Conservation (phyloP, 1,140 invertebrate species). For the Berghia stephanieae region DNA sequence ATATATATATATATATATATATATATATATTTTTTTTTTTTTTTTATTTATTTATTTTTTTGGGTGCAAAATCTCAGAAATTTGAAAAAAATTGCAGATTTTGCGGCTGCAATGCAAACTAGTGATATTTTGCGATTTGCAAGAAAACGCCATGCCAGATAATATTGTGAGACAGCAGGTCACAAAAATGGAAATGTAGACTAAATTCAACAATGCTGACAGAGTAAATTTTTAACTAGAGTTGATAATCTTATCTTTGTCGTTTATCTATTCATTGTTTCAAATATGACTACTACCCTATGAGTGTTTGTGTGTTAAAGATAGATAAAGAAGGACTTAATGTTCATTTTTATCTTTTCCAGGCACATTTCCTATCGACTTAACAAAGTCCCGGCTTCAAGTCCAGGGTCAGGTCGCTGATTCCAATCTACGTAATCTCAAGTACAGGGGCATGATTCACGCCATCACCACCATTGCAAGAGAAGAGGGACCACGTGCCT, state of each 20-base stretch:
- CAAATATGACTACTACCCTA: neutral
- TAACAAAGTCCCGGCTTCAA: constrained; percentile 65
- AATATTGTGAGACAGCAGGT: too few species aligned
- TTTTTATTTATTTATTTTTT: too few species aligned
- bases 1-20: too few species aligned
- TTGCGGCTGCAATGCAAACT: too few species aligned
- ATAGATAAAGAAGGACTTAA: neutral
- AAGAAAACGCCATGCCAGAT: too few species aligned
- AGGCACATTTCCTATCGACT: constrained; percentile 66
- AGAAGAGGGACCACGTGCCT: constrained; percentile 80
- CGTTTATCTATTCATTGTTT: neutral
- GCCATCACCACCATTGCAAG: constrained; percentile 84
- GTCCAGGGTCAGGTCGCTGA: constrained; percentile 71
- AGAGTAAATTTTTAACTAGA: neutral
- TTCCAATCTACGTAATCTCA: constrained; percentile 77
- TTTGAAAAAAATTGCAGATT: too few species aligned
- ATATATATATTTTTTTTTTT: too few species aligned
- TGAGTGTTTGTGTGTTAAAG: neutral
- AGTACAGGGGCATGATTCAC: constrained; percentile 92
- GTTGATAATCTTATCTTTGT: neutral
- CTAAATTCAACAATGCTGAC: too few species aligned
- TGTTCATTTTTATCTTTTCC: constrained; percentile 28
- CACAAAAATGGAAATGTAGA: too few species aligned
- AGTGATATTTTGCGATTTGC: too few species aligned
- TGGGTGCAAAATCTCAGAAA: too few species aligned